Evolutionary conservation across 92 coral and sea anemone genomes (phyloP).

Genomic region (Epizoanthus fatuus): DNA sequence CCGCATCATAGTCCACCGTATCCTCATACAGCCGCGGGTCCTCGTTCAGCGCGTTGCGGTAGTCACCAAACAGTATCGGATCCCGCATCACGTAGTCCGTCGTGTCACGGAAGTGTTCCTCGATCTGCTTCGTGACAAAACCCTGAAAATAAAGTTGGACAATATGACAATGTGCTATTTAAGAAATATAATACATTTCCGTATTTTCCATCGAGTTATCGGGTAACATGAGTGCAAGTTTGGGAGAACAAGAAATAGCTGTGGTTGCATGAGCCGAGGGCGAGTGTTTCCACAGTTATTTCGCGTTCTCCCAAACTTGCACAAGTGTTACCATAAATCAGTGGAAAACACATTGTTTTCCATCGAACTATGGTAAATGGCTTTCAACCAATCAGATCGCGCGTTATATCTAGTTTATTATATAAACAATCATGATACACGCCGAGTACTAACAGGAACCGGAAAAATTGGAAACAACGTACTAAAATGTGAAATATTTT

Average conservation of each 20-base stretch:
- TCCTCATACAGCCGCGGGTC: slow-evolving; percentile 98
- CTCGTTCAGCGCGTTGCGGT: slow-evolving; percentile 94
- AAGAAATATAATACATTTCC: too few relatives aligned
- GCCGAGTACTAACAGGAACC: neutral
- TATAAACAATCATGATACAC: neutral
- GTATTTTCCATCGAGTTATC: too few relatives aligned
- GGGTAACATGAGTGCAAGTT: too few relatives aligned
- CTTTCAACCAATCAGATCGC: too few relatives aligned
- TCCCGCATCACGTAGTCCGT: slow-evolving; percentile 89
- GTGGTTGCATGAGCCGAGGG: too few relatives aligned
- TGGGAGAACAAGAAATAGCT: too few relatives aligned
- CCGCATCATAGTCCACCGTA: slow-evolving; percentile 96
- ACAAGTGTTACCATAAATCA: too few relatives aligned
- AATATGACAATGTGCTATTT: neutral
- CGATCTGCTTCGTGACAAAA: slow-evolving; percentile 77
- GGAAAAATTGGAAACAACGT: neutral
- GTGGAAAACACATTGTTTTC: too few relatives aligned
- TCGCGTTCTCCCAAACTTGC: too few relatives aligned
- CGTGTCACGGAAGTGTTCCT: slow-evolving; percentile 79
- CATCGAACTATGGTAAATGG: too few relatives aligned
- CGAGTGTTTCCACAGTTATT: too few relatives aligned
- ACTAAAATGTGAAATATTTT: neutral
- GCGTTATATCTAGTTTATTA: too few relatives aligned
- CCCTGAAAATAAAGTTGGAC: slow-evolving; percentile 65
- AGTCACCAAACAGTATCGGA: slow-evolving; percentile 97